phyloP scores from a whole-genome alignment of 2,888 invertebrate genomes.

The Alviniconcha strummeri region DNA sequence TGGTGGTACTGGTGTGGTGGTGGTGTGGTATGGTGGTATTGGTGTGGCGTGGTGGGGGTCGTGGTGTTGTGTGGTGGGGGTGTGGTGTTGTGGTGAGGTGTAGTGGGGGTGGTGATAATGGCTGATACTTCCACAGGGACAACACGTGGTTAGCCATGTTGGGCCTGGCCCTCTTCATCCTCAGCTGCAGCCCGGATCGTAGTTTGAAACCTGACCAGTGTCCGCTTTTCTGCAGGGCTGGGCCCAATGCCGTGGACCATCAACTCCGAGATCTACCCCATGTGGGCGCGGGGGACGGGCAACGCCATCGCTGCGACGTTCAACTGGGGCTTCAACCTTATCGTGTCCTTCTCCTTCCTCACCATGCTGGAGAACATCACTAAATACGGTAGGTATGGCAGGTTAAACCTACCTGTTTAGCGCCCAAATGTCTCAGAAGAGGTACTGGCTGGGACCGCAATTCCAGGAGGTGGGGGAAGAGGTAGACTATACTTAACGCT shows the following conservation, averaged over 20 bases:
- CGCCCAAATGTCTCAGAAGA: too few relatives aligned
- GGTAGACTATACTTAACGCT: too few relatives aligned
- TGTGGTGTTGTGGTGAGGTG: not conserved
- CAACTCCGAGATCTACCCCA: slow-evolving; percentile 77
- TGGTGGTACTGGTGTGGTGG: too few relatives aligned
- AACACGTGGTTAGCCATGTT: slow-evolving; percentile 73
- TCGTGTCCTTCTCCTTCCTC: slow-evolving; percentile 77
- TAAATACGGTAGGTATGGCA: slow-evolving; percentile 71
- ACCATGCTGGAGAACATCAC: slow-evolving; percentile 73
- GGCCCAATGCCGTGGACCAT: slow-evolving; percentile 78
- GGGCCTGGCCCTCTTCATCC: slow-evolving; percentile 74
- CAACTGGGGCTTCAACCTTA: slow-evolving; percentile 77
- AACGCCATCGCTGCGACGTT: slow-evolving; percentile 74
- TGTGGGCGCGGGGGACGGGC: slow-evolving; percentile 77
- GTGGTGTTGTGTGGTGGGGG: not conserved
- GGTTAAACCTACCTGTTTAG: not conserved
- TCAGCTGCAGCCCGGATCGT: slow-evolving; percentile 74
- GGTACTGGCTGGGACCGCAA: too few relatives aligned
- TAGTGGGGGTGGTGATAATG: not conserved
- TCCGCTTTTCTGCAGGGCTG: slow-evolving; percentile 69
- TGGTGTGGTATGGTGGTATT: too few relatives aligned
- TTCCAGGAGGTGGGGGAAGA: too few relatives aligned
- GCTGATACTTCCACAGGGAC: slow-evolving; percentile 73
- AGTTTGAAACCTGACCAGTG: slow-evolving; percentile 20
- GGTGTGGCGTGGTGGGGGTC: not conserved